Conservation (phyloP, 2,113 vertebrate species). For the Triplophysa dalaica region DNA sequence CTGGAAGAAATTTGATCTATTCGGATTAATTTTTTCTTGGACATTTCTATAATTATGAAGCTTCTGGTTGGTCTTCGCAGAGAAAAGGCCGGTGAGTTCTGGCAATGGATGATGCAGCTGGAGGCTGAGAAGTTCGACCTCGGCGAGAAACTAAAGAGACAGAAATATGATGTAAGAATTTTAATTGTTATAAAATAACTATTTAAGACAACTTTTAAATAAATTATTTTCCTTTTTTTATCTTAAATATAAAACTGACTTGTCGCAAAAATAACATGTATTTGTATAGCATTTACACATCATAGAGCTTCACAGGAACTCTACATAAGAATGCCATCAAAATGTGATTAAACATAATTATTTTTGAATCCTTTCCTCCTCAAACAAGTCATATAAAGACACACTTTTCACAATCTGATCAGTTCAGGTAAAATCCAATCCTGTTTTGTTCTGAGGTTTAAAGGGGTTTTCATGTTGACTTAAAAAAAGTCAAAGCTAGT, state of each 20-base stretch:
- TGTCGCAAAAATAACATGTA: too few relatives aligned
- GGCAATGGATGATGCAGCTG: conserved; percentile 84
- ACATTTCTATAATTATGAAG: conserved; percentile 21
- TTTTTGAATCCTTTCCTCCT: not conserved
- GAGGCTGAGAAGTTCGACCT: conserved; percentile 93
- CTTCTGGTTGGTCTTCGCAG: conserved; percentile 62
- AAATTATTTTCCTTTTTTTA: too few relatives aligned
- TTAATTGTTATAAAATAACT: not conserved
- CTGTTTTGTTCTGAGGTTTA: too few relatives aligned
- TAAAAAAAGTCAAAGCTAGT: not conserved
- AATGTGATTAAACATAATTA: too few relatives aligned
- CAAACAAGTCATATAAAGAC: not conserved
- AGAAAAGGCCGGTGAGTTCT: conserved; percentile 86
- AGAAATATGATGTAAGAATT: conserved; percentile 89
- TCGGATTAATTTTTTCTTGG: not conserved
- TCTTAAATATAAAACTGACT: too few relatives aligned
- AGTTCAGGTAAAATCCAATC: too few relatives aligned
- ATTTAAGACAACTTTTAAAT: too few relatives aligned
- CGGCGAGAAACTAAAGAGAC: conserved; percentile 85
- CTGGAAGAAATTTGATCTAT: not conserved
- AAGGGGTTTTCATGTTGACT: too few relatives aligned
- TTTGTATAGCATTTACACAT: too few relatives aligned
- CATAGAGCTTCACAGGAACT: too few relatives aligned
- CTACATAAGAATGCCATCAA: too few relatives aligned
- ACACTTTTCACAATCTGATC: too few relatives aligned